These are phyloP conservation scores for Aporophyla nigra DNA, from an alignment of 2,888 invertebrate species.

Conservation along the genomic window DNA sequence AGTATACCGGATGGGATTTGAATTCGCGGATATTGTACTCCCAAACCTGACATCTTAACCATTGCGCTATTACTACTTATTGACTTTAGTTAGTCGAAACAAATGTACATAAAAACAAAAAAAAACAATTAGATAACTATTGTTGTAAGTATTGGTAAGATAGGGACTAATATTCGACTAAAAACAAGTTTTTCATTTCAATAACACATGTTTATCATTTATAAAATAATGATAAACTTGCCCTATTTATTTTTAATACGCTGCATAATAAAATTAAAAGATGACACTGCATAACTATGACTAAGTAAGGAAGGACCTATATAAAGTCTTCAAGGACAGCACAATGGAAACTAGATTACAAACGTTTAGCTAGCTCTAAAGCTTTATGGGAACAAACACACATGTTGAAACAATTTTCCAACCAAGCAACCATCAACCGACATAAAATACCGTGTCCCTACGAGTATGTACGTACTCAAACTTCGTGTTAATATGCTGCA, in stretches of 20 bases:
- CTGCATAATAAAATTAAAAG: neutral
- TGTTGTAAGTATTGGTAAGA: too few relatives aligned
- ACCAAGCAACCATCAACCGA: neutral
- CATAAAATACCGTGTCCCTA: neutral
- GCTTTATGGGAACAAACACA: constrained; percentile 36
- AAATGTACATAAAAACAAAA: neutral
- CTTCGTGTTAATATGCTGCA: neutral
- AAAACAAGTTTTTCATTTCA: neutral
- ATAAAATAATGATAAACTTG: neutral
- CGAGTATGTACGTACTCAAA: neutral
- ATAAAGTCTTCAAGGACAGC: constrained; percentile 5
- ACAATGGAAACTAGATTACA: constrained; percentile 27
- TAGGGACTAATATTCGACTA: neutral
- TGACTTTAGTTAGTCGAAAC: neutral
- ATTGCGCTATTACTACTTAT: neutral
- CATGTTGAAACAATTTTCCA: constrained; percentile 31
- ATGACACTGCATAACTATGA: neutral
- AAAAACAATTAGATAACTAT: too few relatives aligned
- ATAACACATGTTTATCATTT: neutral
- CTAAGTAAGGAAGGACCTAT: neutral
- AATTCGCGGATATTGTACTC: neutral
- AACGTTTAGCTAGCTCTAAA: constrained; percentile 14
- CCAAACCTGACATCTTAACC: neutral
- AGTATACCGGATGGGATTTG: neutral
- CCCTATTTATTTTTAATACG: neutral